A percentile compares a stretch with the other conserved stretches of the same genome.
These are phyloP conservation scores for Bolinopsis microptera DNA, from an alignment of 37 sponge, comb jelly and placozoan species.

Conservation along the genomic window DNA sequence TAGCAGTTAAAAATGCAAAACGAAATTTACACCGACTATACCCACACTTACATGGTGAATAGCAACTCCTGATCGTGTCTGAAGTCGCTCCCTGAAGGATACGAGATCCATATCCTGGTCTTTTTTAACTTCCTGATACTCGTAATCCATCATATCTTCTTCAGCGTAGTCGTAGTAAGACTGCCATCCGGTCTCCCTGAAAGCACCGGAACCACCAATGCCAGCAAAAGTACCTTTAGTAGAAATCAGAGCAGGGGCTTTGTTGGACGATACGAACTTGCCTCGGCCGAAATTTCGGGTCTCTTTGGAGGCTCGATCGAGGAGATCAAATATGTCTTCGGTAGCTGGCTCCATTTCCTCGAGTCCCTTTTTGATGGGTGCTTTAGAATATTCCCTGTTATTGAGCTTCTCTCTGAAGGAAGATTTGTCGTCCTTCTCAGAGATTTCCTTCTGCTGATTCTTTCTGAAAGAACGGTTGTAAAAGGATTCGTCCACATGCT, in stretches of 20 bases:
- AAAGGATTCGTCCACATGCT: constrained; percentile 47
- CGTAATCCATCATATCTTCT: constrained; percentile 45
- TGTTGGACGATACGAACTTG: constrained; percentile 12
- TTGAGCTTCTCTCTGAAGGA: constrained; percentile 42
- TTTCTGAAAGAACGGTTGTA: constrained; percentile 16
- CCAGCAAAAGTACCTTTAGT: constrained; percentile 56
- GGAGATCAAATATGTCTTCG: constrained; percentile 54
- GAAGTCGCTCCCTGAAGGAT: constrained; percentile 53
- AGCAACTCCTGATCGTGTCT: neutral
- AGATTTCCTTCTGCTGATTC: constrained; percentile 3
- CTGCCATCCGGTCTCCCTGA: constrained; percentile 26
- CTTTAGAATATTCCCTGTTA: constrained; percentile 25
- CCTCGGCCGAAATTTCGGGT: constrained; percentile 11
- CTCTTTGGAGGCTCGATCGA: constrained; percentile 8
- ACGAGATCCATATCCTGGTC: constrained; percentile 41
- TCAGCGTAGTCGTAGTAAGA: constrained; percentile 49
- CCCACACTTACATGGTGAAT: constrained; percentile 10
- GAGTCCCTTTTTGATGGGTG: neutral
- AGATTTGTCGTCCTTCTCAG: neutral
- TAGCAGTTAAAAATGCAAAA: too few relatives aligned
- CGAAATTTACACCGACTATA: too few relatives aligned
- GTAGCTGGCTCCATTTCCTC: constrained; percentile 8
- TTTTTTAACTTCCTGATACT: neutral
- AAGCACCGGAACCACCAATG: constrained; percentile 6
- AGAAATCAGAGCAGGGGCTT: constrained; percentile 47